phyloP scores from a whole-genome alignment of 1,140 invertebrate genomes.

The Diprion similis region DNA sequence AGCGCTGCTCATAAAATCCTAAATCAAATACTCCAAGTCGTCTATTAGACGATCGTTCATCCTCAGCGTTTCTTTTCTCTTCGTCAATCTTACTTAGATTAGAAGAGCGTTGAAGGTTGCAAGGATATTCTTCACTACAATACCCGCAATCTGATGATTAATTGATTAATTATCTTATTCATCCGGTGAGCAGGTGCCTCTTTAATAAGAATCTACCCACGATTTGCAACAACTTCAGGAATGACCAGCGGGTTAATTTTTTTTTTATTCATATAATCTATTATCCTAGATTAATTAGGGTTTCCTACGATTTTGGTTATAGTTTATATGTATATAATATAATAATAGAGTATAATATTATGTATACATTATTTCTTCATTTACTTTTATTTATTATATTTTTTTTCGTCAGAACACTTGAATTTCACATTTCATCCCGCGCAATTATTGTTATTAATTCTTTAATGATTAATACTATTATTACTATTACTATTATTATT shows the following conservation, averaged over 20 bases:
- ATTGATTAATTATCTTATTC: no score
- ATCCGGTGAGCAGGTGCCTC: no score
- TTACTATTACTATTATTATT: background rate
- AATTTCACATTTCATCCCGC: background rate
- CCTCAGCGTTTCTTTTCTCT: no score
- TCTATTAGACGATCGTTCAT: no score
- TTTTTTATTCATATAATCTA: background rate
- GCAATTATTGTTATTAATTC: background rate
- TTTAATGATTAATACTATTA: background rate
- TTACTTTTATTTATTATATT: background rate
- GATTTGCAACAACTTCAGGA: no score
- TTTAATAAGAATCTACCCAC: no score
- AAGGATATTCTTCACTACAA: no score
- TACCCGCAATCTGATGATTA: no score
- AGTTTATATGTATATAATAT: background rate
- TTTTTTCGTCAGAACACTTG: background rate
- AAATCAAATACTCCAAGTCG: no score
- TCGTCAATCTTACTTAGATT: no score
- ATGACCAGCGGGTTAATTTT: background rate
- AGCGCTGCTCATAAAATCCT: no score
- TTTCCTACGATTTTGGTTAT: background rate
- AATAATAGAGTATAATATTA: background rate
- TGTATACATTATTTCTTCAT: background rate
- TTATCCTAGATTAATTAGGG: background rate
- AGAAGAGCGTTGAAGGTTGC: no score